Base-by-base conservation (phyloP, 2,113 vertebrate genomes). In the Coptodon bakossiorum region DNA sequence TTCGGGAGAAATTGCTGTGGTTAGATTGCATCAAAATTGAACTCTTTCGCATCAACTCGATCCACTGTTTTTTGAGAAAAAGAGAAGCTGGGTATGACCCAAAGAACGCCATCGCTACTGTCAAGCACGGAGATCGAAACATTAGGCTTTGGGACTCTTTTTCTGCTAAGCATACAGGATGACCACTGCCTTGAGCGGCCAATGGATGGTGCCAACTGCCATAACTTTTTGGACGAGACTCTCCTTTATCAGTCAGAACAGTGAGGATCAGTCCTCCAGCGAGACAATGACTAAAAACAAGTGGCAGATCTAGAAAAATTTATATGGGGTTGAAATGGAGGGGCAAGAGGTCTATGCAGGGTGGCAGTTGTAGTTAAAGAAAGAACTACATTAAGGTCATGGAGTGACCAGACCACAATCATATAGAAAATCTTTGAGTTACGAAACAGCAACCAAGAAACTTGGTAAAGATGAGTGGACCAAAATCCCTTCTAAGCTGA, bases 231-330 rank as follows among this genome's bases (percentile, higher is more conserved):
- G 61, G 34, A 66, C 0, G 0, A 38, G 61, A 38, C 34, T 38
- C 19, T 66, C 10, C 34, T 66, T 66, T 66, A 38, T 38, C 4
- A 66, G 61, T 66, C 61, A 38, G 31, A 66, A 66, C 2, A 36
- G 31, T 3, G 3, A 66, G 0, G 10, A 66, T 66, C 4, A 0
- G 19, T n/a, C 61, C 6, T 66, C 31, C 34, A 2, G 17, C 2
- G 6, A 66, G 61, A 66, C 61, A 66, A 66, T 66, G 17, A 36
- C 61, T 19, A 36, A 66, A 66, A 66, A 36, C 31, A 66, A 36
- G 31, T n/a, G 61, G 2, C 1, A 63, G 59, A 36, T 63, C 59
- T 63, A 36, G 31, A 66, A 36, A 2, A 36, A 7, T 36, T 63
- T 63, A 7, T 36, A 63, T 36, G 36, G 0, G 59, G 59, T 63